Evolutionary conservation across 2,113 vertebrate species (phyloP), one percentile per base, ranked within the genome.

Genomic region (Takifugu flavidus): DNA sequence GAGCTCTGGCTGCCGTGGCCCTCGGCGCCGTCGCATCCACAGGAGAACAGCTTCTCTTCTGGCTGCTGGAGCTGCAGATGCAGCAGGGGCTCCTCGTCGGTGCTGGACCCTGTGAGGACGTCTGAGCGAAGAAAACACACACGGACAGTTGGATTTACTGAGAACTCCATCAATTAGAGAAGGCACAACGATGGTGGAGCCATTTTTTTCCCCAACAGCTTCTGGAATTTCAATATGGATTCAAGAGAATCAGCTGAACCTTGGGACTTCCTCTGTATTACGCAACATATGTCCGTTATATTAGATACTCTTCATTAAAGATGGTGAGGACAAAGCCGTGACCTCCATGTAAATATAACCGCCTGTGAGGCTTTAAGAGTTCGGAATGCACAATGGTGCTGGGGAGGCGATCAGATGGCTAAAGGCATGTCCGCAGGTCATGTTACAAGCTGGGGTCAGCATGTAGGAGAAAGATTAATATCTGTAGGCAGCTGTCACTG

Each of bases 51-150:
- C 47, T 84, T 72, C 8, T 55, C 82, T 25, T 91, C 88, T 0
- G 83, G 67, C 78, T 86, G 82, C 76, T 85, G 87, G 59, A 92
- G 77, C 39, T 89, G 76, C 61, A 91, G 71, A 6, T 2, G 85
- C 49, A 91, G 59, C 65, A 84, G 60, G 3, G 77, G 66, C 59
- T 92, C 91, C 49, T 86, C 86, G 68, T 91, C 88, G 0, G 74
- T 70, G 58, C 75, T n/a, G 49, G 82, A 58, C n/a, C 79, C 85
- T 52, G 62, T 56, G 59, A 78, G 79, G 39, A 79, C 65, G 51
- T 64, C 58, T 59, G 27, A 39, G 20, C 59, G 12, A 25, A 15
- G 29, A 15, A 59, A 69, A 49, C 5, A 13, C 42, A 13, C 42
- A 47, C 44, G 15, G 45, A 47, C 45, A n/a, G 14, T 47, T 14